A percentile compares a stretch with the other conserved stretches of the same genome.
These are phyloP conservation scores for Diachasmimorpha longicaudata DNA, from an alignment of 1,140 invertebrate species.

Conservation along the genomic window DNA sequence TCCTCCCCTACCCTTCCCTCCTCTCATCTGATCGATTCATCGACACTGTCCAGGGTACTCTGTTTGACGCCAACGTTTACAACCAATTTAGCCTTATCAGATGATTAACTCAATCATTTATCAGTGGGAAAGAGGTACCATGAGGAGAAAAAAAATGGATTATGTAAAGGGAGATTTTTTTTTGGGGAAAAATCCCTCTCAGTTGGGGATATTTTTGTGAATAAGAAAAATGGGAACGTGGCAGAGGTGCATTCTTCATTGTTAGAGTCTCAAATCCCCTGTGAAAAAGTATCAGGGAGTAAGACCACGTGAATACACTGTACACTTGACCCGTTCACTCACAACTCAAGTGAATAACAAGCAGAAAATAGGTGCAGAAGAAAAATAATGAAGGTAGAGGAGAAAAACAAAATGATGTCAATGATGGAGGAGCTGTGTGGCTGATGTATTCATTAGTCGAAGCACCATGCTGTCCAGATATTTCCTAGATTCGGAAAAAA, in stretches of 20 bases:
- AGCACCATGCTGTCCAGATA: neutral
- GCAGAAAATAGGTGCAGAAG: neutral
- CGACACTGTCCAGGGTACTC: neutral
- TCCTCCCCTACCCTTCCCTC: neutral
- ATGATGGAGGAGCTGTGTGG: neutral
- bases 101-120: neutral
- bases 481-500: too few species aligned
- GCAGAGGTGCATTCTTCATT: neutral
- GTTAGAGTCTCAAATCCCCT: neutral
- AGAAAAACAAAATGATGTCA: neutral
- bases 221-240: neutral
- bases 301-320: neutral
- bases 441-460: neutral
- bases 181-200: neutral
- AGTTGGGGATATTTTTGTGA: neutral
- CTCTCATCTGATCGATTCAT: neutral
- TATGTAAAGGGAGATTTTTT: neutral
- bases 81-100: neutral
- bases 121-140: neutral
- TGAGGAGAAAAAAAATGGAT: neutral
- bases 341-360: neutral
- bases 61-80: neutral
- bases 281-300: neutral
- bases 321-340: neutral
- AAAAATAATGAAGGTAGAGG: neutral